Evolutionary conservation across 2,797 vertebrate species (phyloP).

Genomic region (Cyclopterus lumpus): DNA sequence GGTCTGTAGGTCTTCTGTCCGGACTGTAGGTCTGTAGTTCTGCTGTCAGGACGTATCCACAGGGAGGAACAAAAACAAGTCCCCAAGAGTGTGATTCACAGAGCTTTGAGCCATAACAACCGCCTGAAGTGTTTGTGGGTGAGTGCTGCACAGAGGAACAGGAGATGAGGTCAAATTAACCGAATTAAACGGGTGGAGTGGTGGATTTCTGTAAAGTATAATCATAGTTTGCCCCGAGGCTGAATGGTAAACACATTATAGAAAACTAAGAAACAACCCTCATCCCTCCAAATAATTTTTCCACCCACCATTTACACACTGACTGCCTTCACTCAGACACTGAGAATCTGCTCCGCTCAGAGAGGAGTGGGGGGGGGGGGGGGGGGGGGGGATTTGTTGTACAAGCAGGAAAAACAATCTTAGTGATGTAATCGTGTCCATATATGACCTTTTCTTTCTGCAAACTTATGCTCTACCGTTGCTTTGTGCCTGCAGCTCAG

Average conservation of each 20-base stretch:
- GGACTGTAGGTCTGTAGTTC: conserved; percentile 85
- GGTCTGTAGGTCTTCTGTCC: conserved; percentile 89
- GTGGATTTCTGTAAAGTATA: conserved; percentile 69
- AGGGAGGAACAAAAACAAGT: not conserved
- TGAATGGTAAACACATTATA: conserved; percentile 80
- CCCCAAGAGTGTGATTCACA: conserved; percentile 61
- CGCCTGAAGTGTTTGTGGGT: conserved; percentile 62
- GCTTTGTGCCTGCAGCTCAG: conserved; percentile 82
- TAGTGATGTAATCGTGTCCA: conserved; percentile 41
- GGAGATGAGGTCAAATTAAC: conserved; percentile 65
- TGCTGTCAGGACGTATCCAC: conserved; percentile 23
- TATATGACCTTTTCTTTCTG: conserved; percentile 5
- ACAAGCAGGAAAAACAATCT: conserved; percentile 49
- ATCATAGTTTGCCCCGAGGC: conserved; percentile 65
- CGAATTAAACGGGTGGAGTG: conserved; percentile 45
- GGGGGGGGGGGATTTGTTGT: too few species aligned
- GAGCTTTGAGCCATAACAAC: conserved; percentile 59
- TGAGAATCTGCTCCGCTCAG: conserved; percentile 26
- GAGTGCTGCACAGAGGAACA: conserved; percentile 48
- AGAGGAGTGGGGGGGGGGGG: too few species aligned
- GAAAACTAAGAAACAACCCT: conserved; percentile 70
- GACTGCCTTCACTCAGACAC: conserved; percentile 39
- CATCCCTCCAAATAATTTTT: conserved; percentile 49
- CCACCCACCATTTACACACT: conserved; percentile 66
- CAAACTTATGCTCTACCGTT: conserved; percentile 14